These are phyloP conservation scores for Caloenas nicobarica DNA, from an alignment of 2,113 vertebrate species.

Conservation along the genomic window DNA sequence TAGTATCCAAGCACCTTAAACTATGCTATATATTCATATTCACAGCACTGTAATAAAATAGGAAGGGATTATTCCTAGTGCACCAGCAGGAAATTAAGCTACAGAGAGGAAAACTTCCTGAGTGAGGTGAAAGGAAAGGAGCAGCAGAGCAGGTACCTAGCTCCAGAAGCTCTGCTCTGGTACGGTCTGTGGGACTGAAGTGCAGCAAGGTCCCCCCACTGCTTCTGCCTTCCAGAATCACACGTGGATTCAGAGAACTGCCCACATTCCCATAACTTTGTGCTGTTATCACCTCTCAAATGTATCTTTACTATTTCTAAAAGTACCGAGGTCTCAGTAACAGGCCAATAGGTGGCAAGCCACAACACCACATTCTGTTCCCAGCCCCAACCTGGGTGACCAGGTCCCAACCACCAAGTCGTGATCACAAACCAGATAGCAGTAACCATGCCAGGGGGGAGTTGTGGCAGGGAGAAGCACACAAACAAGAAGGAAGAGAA, in stretches of 20 bases:
- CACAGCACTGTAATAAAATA: not conserved
- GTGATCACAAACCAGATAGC: not conserved
- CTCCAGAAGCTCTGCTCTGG: not conserved
- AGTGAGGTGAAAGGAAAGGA: not conserved
- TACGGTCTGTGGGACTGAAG: not conserved
- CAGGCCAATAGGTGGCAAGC: not conserved
- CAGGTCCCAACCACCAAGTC: not conserved
- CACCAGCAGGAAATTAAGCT: not conserved
- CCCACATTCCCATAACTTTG: not conserved
- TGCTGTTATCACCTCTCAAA: not conserved
- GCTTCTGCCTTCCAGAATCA: not conserved
- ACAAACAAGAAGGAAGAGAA: not conserved
- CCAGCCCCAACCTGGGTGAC: not conserved
- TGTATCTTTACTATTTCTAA: not conserved
- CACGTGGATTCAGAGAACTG: not conserved
- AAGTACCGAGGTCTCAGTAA: not conserved
- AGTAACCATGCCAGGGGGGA: not conserved
- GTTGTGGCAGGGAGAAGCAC: not conserved
- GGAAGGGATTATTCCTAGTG: not conserved
- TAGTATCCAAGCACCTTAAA: not conserved
- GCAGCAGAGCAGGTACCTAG: not conserved
- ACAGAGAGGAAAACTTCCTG: not conserved
- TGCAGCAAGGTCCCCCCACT: not conserved
- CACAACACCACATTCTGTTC: not conserved
- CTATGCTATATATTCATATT: not conserved